Percentiles rank a stretch among this genome's conserved stretches.
Conservation (phyloP, 2,113 vertebrate species). For the Ciconia stormi region DNA sequence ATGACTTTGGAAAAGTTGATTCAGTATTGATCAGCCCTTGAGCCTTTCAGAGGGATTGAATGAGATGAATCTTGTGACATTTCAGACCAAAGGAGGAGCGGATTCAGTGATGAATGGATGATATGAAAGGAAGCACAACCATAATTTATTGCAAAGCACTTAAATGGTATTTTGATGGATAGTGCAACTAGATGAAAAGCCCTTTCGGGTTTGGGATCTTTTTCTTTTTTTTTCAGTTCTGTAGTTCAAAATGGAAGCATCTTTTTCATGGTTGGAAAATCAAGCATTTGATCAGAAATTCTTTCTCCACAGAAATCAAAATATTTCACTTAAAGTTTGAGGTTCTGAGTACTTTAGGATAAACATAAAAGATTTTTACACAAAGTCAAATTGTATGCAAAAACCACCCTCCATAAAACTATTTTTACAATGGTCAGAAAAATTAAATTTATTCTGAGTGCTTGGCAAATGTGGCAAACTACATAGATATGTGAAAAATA, state of each 20-base stretch:
- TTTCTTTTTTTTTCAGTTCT: neutral
- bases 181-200: conserved; percentile 17
- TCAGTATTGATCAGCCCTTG: neutral
- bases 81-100: neutral
- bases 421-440: neutral
- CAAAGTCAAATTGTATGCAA: neutral
- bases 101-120: neutral
- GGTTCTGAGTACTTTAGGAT: neutral
- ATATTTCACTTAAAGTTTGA: neutral
- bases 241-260: conserved; percentile 1
- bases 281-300: neutral
- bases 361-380: neutral
- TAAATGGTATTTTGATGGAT: conserved; percentile 38
- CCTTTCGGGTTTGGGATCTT: neutral
- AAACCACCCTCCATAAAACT: neutral
- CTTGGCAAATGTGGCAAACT: neutral
- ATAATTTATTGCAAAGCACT: conserved; percentile 27
- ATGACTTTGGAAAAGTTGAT: neutral
- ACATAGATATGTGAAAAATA: neutral
- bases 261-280: neutral
- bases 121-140: conserved; percentile 25
- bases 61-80: neutral
- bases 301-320: neutral
- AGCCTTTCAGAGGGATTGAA: neutral
- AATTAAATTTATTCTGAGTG: neutral